Evolutionary conservation across 2,797 vertebrate genomes (phyloP).

Genomic region (Xenops minutus): DNA sequence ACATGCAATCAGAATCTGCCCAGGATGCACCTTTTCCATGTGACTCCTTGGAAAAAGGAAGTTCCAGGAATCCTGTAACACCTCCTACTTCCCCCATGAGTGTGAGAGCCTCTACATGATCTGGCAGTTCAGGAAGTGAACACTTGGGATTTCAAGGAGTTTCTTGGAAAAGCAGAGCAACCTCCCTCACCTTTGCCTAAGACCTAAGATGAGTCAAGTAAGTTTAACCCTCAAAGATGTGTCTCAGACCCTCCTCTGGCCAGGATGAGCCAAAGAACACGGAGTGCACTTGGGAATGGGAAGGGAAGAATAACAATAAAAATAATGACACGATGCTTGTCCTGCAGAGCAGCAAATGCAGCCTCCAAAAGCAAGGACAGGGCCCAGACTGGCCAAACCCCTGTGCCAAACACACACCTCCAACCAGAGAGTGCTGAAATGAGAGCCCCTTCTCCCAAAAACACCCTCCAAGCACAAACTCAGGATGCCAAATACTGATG

Average conservation of each 20-base stretch:
- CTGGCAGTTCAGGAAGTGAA: neutral
- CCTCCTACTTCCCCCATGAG: neutral
- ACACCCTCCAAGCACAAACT: neutral
- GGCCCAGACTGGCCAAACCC: neutral
- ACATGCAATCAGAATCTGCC: neutral
- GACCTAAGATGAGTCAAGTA: neutral
- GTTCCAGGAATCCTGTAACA: fast-evolving
- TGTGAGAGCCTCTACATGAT: neutral
- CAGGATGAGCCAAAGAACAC: neutral
- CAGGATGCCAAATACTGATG: neutral
- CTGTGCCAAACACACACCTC: neutral
- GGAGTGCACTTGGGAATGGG: neutral
- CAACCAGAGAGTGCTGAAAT: neutral
- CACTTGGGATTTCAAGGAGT: neutral
- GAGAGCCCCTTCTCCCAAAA: neutral
- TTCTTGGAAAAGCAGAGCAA: neutral
- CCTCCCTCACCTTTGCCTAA: neutral
- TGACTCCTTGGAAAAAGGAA: neutral
- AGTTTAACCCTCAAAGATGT: fast-evolving
- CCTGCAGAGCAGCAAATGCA: neutral
- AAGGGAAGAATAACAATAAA: neutral
- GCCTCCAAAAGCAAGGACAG: neutral
- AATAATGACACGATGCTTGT: neutral
- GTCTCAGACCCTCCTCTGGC: neutral
- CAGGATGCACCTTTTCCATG: neutral